A percentile compares a stretch with the other conserved stretches of the same genome.
Evolutionary conservation across 2,113 vertebrate genomes (phyloP).

Genomic region (Phrynosoma platyrhinos): DNA sequence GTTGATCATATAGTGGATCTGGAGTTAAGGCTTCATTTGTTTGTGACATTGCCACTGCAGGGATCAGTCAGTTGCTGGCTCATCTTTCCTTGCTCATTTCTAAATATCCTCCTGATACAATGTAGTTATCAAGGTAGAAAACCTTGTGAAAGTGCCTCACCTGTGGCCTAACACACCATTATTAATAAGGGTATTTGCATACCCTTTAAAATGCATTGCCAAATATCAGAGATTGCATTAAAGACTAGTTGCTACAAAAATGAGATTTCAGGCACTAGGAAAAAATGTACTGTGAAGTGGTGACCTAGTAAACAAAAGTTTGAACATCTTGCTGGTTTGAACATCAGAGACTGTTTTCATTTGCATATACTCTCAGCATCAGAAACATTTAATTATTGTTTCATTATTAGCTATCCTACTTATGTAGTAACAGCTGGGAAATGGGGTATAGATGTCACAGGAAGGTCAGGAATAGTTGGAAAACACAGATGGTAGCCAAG

Average conservation of each 20-base stretch:
- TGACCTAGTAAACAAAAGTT: not conserved
- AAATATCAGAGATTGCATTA: not conserved
- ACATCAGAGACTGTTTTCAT: not conserved
- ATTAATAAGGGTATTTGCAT: not conserved
- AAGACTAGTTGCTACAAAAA: not conserved
- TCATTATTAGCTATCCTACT: conserved; percentile 40
- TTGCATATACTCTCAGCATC: conserved; percentile 14
- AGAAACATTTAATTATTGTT: conserved; percentile 33
- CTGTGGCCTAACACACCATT: too few species aligned
- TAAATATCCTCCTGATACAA: not conserved
- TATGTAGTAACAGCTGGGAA: conserved; percentile 58
- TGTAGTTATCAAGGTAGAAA: not conserved
- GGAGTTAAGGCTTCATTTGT: not conserved
- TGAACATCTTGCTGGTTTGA: not conserved
- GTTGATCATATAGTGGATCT: not conserved
- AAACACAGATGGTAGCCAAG: conserved; percentile 40
- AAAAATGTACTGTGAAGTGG: conserved; percentile 16
- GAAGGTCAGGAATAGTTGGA: conserved; percentile 60
- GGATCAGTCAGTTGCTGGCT: not conserved
- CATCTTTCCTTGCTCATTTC: not conserved
- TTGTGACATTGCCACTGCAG: not conserved
- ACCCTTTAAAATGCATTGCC: not conserved
- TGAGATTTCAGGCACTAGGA: not conserved
- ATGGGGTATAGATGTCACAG: conserved; percentile 46
- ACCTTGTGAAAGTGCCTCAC: not conserved